Evolutionary conservation across 2,113 vertebrate genomes (phyloP).

Genomic region (Todiramphus saurophagus): DNA sequence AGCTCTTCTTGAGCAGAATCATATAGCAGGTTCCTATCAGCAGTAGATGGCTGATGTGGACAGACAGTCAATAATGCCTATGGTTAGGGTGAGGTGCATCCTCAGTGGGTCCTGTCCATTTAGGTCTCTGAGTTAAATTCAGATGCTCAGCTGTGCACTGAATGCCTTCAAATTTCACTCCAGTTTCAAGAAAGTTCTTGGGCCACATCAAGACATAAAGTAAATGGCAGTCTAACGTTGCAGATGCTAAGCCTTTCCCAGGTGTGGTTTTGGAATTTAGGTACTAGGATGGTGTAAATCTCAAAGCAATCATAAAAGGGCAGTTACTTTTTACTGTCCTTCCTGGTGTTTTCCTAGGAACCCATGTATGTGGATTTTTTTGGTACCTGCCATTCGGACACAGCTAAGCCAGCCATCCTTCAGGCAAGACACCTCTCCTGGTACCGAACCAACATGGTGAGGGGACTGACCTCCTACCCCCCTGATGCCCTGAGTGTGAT

Average conservation of each 20-base stretch:
- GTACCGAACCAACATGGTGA: slow-evolving; percentile 73
- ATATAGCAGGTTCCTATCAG: background rate
- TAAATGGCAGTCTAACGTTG: background rate
- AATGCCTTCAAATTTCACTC: background rate
- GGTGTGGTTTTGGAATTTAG: background rate
- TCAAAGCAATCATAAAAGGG: background rate
- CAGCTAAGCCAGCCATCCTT: slow-evolving; percentile 77
- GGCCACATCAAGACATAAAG: background rate
- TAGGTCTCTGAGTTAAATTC: background rate
- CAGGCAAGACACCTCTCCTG: slow-evolving; percentile 79
- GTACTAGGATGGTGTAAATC: background rate
- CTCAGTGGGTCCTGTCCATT: background rate
- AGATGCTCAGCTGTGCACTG: background rate
- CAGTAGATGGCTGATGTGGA: background rate
- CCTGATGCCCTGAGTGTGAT: slow-evolving; percentile 76
- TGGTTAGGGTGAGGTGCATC: background rate
- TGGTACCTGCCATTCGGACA: slow-evolving; percentile 89
- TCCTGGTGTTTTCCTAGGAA: slow-evolving; percentile 71
- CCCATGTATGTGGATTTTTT: slow-evolving; percentile 88
- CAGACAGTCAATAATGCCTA: background rate
- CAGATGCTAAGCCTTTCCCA: background rate
- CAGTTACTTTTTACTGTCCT: background rate
- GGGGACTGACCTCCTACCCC: slow-evolving; percentile 78
- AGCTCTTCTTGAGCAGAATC: background rate
- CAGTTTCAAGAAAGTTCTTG: background rate